These are phyloP conservation scores for Branchinecta lynchi DNA, from an alignment of 1,140 invertebrate species.

Conservation along the genomic window DNA sequence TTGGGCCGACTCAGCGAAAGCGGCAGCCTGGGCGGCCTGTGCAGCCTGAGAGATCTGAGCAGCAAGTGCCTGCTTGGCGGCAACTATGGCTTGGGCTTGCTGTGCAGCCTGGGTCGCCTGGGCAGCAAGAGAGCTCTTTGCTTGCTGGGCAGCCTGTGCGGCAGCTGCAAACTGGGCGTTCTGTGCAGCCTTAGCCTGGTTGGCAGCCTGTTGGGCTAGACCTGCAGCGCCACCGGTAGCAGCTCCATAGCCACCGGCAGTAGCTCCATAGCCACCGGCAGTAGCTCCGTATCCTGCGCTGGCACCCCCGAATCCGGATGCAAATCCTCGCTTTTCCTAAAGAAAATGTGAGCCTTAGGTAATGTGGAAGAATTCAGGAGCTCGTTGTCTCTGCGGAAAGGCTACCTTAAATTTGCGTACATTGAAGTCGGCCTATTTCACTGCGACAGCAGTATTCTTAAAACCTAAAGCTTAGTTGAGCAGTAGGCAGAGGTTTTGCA, in stretches of 20 bases:
- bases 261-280: background rate
- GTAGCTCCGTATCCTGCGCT: conserved; percentile 38
- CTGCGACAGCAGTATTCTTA: no score
- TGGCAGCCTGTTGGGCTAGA: conserved; percentile 25
- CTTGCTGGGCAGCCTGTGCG: conserved; percentile 24
- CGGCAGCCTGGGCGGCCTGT: conserved; percentile 23
- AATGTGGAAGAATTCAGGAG: no score
- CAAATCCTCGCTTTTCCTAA: conserved; percentile 36
- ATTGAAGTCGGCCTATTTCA: no score
- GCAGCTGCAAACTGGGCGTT: conserved; percentile 24
- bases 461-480: no score
- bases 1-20: conserved; percentile 21
- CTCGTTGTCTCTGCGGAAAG: no score
- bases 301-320: conserved; percentile 45
- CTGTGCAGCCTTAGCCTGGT: conserved; percentile 24
- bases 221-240: conserved; percentile 24
- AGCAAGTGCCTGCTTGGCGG: conserved; percentile 22
- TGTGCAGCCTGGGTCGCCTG: conserved; percentile 24
- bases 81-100: conserved; percentile 23
- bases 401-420: no score
- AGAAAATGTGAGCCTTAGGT: background rate
- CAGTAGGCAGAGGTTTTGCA: no score
- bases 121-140: conserved; percentile 21
- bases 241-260: conserved; percentile 20
- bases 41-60: conserved; percentile 20